phyloP scores from a whole-genome alignment of 2,888 invertebrate genomes.

The Ormyrus pomaceus region DNA sequence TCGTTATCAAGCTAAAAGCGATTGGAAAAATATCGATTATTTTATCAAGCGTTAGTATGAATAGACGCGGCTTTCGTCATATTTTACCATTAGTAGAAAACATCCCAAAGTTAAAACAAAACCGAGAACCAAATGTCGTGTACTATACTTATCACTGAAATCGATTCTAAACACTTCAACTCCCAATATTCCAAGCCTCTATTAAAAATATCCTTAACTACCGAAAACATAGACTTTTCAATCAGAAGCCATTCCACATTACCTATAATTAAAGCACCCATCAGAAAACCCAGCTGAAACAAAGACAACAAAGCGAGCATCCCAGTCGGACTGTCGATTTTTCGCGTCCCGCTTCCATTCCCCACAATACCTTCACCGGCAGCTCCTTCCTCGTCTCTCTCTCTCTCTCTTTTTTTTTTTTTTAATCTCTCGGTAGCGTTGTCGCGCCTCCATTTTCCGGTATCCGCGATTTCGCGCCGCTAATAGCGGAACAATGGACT shows the following conservation, averaged over 20 bases:
- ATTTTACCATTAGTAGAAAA: too few relatives aligned
- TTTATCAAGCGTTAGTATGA: too few relatives aligned
- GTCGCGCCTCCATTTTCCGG: background rate
- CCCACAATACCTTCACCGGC: background rate
- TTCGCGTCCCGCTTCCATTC: conserved; percentile 27
- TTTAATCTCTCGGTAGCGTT: conserved; percentile 12
- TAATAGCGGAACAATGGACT: conserved; percentile 43
- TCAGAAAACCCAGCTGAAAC: background rate
- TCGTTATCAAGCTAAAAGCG: too few relatives aligned
- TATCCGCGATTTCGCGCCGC: background rate
- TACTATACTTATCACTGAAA: too few relatives aligned
- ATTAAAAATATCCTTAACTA: too few relatives aligned
- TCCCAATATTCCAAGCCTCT: too few relatives aligned
- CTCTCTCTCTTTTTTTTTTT: background rate
- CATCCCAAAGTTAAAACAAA: too few relatives aligned
- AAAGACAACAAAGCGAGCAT: background rate
- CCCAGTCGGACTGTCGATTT: background rate
- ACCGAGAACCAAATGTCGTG: too few relatives aligned
- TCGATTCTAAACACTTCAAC: too few relatives aligned
- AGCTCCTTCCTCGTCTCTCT: background rate
- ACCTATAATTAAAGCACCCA: conserved; percentile 18
- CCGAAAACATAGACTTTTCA: too few relatives aligned
- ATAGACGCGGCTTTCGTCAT: too few relatives aligned
- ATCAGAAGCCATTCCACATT: conserved; percentile 9
- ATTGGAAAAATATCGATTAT: too few relatives aligned